These are phyloP conservation scores for Epicampocera succincta DNA, from an alignment of 2,888 invertebrate genomes.

Conservation along the genomic window DNA sequence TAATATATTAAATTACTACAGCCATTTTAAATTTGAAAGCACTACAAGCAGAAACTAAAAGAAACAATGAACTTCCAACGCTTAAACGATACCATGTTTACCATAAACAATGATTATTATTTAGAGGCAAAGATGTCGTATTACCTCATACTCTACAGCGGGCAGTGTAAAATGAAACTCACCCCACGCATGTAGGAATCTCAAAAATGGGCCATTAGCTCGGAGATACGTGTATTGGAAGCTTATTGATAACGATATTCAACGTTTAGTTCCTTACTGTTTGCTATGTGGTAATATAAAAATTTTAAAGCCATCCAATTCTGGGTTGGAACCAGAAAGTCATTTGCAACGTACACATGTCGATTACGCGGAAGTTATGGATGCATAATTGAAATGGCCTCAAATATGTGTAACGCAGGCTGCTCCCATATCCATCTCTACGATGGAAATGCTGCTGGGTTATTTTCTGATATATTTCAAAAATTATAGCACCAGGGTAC, in stretches of 20 bases:
- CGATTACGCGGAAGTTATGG: constrained; percentile 31
- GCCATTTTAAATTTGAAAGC: constrained; percentile 47
- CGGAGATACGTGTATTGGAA: constrained; percentile 74
- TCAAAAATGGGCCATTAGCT: constrained; percentile 74
- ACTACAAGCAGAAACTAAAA: constrained; percentile 51
- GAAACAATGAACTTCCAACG: constrained; percentile 42
- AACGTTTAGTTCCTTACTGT: constrained; percentile 68
- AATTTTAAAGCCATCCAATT: constrained; percentile 43
- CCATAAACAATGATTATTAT: constrained; percentile 65
- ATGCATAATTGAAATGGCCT: too few relatives aligned
- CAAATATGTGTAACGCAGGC: too few relatives aligned
- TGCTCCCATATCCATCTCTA: constrained; percentile 53
- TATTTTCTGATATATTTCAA: constrained; percentile 54
- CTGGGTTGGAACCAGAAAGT: constrained; percentile 62
- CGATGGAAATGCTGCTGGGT: constrained; percentile 57
- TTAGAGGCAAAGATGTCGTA: constrained; percentile 69
- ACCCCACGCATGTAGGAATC: constrained; percentile 73
- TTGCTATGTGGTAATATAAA: constrained; percentile 11
- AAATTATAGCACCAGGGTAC: constrained; percentile 65
- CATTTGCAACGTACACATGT: constrained; percentile 54
- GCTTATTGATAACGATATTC: constrained; percentile 73
- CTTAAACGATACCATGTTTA: constrained; percentile 46
- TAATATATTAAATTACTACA: constrained; percentile 50
- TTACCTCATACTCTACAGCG: constrained; percentile 63
- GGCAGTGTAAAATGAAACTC: constrained; percentile 70